Conservation (phyloP, 1,140 invertebrate genomes). For the Pantala flavescens region DNA sequence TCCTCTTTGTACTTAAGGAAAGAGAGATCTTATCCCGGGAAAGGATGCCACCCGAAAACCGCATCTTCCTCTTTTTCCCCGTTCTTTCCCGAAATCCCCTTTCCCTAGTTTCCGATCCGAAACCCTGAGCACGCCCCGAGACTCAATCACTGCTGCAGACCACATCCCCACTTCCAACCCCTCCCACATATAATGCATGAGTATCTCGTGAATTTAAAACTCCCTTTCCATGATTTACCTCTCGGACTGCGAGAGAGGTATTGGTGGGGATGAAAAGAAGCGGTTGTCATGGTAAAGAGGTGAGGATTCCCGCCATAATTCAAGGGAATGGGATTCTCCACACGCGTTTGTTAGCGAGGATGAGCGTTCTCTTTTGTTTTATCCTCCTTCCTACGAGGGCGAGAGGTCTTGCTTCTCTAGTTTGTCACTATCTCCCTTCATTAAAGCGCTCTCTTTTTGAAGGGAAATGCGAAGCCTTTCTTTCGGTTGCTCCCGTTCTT, state of each 20-base stretch:
- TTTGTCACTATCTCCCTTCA: too few relatives aligned
- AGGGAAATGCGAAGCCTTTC: too few relatives aligned
- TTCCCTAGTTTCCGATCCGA: not conserved
- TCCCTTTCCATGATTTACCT: not conserved
- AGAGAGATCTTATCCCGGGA: not conserved
- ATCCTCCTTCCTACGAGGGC: too few relatives aligned
- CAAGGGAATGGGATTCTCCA: not conserved
- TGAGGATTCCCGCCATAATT: slow-evolving; percentile 1
- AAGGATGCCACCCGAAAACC: not conserved
- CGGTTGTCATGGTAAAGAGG: not conserved
- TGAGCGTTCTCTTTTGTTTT: not conserved
- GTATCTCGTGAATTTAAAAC: slow-evolving; percentile 2
- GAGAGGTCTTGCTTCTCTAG: too few relatives aligned
- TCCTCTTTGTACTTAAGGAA: too few relatives aligned
- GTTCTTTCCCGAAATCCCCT: not conserved
- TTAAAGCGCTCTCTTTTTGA: too few relatives aligned
- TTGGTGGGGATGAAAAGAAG: not conserved
- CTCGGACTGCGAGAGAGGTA: not conserved
- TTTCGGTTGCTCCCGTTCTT: too few relatives aligned
- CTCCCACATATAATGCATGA: slow-evolving; percentile 4
- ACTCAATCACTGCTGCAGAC: not conserved
- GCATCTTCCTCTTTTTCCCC: not conserved
- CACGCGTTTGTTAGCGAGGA: not conserved
- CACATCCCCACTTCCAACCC: not conserved
- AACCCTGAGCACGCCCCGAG: not conserved